Base-by-base conservation (phyloP, 2,888 invertebrate species). In the Drosophila anceps region DNA sequence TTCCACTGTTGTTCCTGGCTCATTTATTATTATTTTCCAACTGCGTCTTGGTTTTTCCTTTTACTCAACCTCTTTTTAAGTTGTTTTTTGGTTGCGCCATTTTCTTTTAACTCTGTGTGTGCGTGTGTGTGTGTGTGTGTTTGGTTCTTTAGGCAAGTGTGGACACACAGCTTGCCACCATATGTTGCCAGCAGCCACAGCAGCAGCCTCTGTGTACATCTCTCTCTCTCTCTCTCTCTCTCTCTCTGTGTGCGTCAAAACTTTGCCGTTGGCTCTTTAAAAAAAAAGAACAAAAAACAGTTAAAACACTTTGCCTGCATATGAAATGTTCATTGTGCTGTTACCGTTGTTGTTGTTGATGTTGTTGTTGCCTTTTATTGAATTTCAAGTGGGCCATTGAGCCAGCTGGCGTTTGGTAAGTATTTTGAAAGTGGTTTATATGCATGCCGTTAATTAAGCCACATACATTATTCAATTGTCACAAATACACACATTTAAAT, bases 131-230 rank as follows among this genome's bases (percentile, higher is more conserved):
- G 53, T 9, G 50, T n/a, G 57, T 69, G 73, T 72, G 57, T 67
- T 69, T 65, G 39, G 71, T 61, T 58, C 61, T 60, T 73, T 62
- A 24, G 65, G 43, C 63, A 75, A 71, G 54, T 76, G 74, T 50
- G 80, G 59, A 75, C 79, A 61, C 58, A 48, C 59, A 55, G 41
- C 50, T 63, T 82, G 80, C 84, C 84, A 87, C 84, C 84, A 87
- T 87, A 84, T 87, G 87, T 67, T 82, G 80, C 59, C 66, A 70
- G 57, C 31, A 31, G n/a, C 27, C 67, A 55, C 62, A 69, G 59
- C 44, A 48, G 50, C 29, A 20, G 35, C 29, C 48, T 10, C 46
- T 46, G 27, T 15, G 8, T 44, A 12, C 7, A 5, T 37, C 15
- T 15, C 37, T 39, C n/a, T 43, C 65, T 39, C n/a, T n/a, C 15